Evolutionary conservation across 2,888 invertebrate genomes (phyloP).

Genomic region (Axea sp.): DNA sequence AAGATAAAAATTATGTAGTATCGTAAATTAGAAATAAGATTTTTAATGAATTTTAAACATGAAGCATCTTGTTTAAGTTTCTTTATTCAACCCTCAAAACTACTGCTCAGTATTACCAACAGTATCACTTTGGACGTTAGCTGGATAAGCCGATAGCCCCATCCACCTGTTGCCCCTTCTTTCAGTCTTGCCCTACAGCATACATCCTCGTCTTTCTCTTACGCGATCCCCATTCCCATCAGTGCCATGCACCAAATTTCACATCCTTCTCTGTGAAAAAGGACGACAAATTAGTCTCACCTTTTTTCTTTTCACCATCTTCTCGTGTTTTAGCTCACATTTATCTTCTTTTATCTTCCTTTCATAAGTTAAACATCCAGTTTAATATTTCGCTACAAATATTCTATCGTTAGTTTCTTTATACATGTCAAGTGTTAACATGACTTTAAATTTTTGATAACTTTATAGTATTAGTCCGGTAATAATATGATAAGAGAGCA

Average conservation of each 20-base stretch:
- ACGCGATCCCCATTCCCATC: slow-evolving; percentile 55
- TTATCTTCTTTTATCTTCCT: not conserved
- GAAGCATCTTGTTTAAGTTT: too few species aligned
- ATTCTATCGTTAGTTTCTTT: too few species aligned
- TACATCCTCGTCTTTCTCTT: slow-evolving; percentile 60
- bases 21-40: too few species aligned
- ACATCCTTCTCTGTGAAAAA: slow-evolving; percentile 35
- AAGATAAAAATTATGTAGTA: too few species aligned
- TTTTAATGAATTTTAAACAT: too few species aligned
- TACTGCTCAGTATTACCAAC: slow-evolving; percentile 67
- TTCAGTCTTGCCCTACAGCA: slow-evolving; percentile 66
- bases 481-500: too few species aligned
- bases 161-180: slow-evolving; percentile 79
- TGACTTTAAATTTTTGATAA: too few species aligned
- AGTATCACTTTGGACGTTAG: slow-evolving; percentile 77
- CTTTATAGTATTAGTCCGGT: too few species aligned
- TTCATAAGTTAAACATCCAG: not conserved
- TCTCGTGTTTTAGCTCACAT: slow-evolving; percentile 37
- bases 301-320: slow-evolving; percentile 39
- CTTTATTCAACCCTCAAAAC: slow-evolving; percentile 53
- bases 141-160: slow-evolving; percentile 79
- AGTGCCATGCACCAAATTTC: slow-evolving; percentile 52
- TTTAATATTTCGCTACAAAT: slow-evolving; percentile 5
- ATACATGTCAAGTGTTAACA: too few species aligned
- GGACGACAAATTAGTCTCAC: slow-evolving; percentile 53